phyloP scores from a whole-genome alignment of 2,888 invertebrate species.

The Erebia epiphron region DNA sequence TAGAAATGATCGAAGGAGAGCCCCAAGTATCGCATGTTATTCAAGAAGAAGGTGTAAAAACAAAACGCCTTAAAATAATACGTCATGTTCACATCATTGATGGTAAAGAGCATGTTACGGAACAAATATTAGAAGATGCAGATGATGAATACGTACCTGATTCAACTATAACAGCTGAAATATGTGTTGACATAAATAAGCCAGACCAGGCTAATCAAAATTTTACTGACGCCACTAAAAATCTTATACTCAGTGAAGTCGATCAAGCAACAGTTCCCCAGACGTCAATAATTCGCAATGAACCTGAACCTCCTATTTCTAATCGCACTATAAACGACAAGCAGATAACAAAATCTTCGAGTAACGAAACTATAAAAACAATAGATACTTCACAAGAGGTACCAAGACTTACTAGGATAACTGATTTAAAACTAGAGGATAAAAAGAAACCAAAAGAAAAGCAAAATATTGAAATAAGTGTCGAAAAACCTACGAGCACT shows the following conservation, averaged over 20 bases:
- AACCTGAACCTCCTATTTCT: slow-evolving; percentile 2
- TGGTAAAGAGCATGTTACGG: slow-evolving; percentile 90
- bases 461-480: not conserved
- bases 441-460: not conserved
- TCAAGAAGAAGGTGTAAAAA: slow-evolving; percentile 57
- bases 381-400: not conserved
- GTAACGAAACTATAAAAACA: not conserved
- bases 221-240: not conserved
- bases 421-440: not conserved
- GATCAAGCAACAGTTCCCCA: not conserved
- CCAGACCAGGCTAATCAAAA: not conserved
- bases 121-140: slow-evolving; percentile 91
- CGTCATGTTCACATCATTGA: slow-evolving; percentile 88
- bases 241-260: slow-evolving; percentile 3
- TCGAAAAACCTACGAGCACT: not conserved
- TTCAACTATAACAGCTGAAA: slow-evolving; percentile 22
- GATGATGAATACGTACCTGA: slow-evolving; percentile 74
- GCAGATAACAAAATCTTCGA: not conserved
- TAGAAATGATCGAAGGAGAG: slow-evolving; percentile 87
- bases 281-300: not conserved
- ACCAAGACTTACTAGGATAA: not conserved
- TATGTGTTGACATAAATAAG: slow-evolving; percentile 6
- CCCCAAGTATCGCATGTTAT: slow-evolving; percentile 45
- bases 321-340: not conserved
- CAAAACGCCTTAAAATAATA: slow-evolving; percentile 83